Percentiles rank a stretch among this genome's conserved stretches.
Conservation (phyloP, 35 echinoderm and acorn worm genomes). For the Ptychodera flava region DNA sequence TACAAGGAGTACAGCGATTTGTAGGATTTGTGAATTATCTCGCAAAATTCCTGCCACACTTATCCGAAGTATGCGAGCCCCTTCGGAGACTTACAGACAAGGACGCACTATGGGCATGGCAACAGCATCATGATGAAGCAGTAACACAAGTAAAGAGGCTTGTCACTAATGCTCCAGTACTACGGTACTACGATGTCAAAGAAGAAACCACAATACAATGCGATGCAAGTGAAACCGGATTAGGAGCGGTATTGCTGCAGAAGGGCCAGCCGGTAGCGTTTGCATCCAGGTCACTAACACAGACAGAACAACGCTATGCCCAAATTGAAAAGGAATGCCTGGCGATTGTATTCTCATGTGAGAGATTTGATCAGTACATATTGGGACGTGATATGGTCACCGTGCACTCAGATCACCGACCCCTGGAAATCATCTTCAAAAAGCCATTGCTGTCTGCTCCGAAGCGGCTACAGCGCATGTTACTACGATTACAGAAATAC, state of each 20-base stretch:
- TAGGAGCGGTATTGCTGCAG: constrained; percentile 38
- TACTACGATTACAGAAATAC: neutral
- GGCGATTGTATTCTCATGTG: too few species aligned
- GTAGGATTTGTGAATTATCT: constrained; percentile 42
- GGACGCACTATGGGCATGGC: constrained; percentile 41
- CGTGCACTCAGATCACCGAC: neutral
- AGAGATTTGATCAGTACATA: constrained; percentile 50
- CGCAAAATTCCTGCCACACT: constrained; percentile 35
- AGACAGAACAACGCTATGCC: too few species aligned
- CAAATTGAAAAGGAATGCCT: too few species aligned
- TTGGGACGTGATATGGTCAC: constrained; percentile 22
- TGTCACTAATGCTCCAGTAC: constrained; percentile 19
- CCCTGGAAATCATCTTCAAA: constrained; percentile 1
- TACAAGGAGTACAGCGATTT: constrained; percentile 29
- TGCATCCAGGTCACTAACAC: constrained; percentile 44
- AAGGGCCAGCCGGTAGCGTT: constrained; percentile 49
- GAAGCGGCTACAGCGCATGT: constrained; percentile 3
- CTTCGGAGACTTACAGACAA: constrained; percentile 40
- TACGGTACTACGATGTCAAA: constrained; percentile 40
- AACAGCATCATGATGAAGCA: constrained; percentile 11
- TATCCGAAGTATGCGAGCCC: constrained; percentile 48
- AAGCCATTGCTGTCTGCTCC: neutral
- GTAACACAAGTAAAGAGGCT: constrained; percentile 35
- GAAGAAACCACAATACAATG: constrained; percentile 36
- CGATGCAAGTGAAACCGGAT: constrained; percentile 40